Conservation (phyloP, 2,888 invertebrate species). For the Auanema sp. region DNA sequence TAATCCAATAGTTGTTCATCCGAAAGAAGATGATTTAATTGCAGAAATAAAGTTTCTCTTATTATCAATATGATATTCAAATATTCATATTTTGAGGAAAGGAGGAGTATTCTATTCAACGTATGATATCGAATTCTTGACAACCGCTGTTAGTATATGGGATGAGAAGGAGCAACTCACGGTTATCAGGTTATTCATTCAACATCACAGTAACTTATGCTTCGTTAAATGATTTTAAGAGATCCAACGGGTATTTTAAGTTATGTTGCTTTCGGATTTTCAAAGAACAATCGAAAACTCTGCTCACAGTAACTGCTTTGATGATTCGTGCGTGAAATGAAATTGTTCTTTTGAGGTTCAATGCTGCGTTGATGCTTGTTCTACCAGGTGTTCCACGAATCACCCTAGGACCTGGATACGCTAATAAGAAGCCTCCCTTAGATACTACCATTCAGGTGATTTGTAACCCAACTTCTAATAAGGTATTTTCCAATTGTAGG, state of each 20-base stretch:
- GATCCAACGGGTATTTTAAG: conserved; percentile 42
- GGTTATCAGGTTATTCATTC: conserved; percentile 4
- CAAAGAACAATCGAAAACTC: conserved; percentile 34
- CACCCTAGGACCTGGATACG: conserved; percentile 41
- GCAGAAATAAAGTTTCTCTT: conserved; percentile 31
- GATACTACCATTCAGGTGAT: conserved; percentile 33
- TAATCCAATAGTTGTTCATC: conserved; percentile 31
- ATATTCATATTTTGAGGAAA: conserved; percentile 21
- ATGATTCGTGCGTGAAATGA: neutral
- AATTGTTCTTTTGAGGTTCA: conserved; percentile 31
- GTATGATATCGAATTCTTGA: conserved; percentile 44
- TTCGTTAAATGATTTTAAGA: neutral
- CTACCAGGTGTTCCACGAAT: conserved; percentile 43
- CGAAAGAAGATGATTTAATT: conserved; percentile 27
- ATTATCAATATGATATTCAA: neutral
- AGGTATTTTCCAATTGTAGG: too few relatives aligned
- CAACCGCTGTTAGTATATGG: conserved; percentile 36
- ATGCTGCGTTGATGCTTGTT: conserved; percentile 40
- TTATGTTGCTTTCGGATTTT: conserved; percentile 46
- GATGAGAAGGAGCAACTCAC: conserved; percentile 23
- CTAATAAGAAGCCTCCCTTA: conserved; percentile 30
- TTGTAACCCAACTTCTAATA: neutral
- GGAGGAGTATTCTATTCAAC: conserved; percentile 45
- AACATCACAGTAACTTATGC: neutral
- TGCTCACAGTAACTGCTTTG: conserved; percentile 13